Percentiles rank a stretch among this genome's conserved stretches.
Evolutionary conservation across 1,140 invertebrate genomes (phyloP).

Genomic region (Streblospio benedicti): DNA sequence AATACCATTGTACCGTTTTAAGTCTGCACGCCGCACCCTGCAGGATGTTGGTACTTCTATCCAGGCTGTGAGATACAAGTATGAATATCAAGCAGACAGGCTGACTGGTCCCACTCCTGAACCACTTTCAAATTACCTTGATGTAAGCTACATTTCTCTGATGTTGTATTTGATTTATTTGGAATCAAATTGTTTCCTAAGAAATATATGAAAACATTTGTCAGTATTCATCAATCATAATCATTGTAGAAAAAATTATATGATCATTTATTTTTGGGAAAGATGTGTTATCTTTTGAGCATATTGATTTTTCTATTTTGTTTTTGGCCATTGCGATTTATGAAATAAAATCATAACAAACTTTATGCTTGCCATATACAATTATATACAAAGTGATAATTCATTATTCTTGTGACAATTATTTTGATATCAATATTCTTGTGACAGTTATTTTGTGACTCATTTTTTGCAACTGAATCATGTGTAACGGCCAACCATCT

Average conservation of each 20-base stretch:
- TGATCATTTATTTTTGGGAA: background rate
- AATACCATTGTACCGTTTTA: conserved; percentile 63
- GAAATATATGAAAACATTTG: background rate
- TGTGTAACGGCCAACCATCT: too few relatives aligned
- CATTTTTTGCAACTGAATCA: too few relatives aligned
- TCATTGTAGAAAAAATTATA: background rate
- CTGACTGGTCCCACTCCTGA: conserved; percentile 60
- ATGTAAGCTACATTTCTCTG: conserved; percentile 55
- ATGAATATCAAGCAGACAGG: conserved; percentile 30
- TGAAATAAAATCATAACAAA: too few relatives aligned
- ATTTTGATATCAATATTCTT: too few relatives aligned
- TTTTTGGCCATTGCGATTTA: too few relatives aligned
- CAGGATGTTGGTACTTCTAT: conserved; percentile 69
- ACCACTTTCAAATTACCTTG: conserved; percentile 84
- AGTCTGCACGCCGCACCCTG: conserved; percentile 61
- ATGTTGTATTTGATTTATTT: background rate
- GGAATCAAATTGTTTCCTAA: background rate
- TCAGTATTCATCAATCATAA: background rate
- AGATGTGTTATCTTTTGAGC: background rate
- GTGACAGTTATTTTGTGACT: too few relatives aligned
- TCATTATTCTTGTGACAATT: too few relatives aligned
- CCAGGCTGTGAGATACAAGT: conserved; percentile 17
- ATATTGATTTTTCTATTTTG: background rate
- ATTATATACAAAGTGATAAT: too few relatives aligned
- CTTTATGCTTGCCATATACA: too few relatives aligned